Evolutionary conservation across 2,888 invertebrate genomes (phyloP).

Genomic region (Autographa gamma): DNA sequence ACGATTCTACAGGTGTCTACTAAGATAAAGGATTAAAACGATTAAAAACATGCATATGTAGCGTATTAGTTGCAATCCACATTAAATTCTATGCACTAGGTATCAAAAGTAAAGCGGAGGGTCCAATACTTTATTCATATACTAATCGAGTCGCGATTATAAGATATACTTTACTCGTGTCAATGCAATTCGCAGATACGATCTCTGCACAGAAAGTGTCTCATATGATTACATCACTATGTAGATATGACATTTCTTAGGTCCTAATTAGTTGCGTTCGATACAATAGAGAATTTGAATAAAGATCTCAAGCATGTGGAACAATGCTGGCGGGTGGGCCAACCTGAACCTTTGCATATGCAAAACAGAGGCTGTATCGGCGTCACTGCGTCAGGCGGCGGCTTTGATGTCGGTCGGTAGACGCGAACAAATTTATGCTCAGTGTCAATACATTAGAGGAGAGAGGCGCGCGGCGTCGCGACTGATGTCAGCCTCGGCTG

Average conservation of each 20-base stretch:
- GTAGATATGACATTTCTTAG: constrained; percentile 42
- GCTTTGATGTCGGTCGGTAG: constrained; percentile 69
- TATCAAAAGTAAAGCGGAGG: neutral
- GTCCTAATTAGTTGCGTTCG: constrained; percentile 61
- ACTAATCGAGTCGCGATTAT: neutral
- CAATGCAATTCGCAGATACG: constrained; percentile 8
- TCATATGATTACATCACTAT: constrained; percentile 15
- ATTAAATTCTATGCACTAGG: too few relatives aligned
- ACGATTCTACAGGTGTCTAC: constrained; percentile 16
- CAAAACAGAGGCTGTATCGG: constrained; percentile 62
- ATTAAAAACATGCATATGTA: too few relatives aligned
- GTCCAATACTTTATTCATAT: too few relatives aligned
- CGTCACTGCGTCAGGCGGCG: constrained; percentile 51
- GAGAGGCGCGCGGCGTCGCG: constrained; percentile 65
- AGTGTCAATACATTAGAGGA: constrained; percentile 80
- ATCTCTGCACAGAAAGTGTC: too few relatives aligned
- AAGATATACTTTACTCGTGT: neutral
- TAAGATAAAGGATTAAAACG: too few relatives aligned
- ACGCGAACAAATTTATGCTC: constrained; percentile 78
- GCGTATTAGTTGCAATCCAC: too few relatives aligned
- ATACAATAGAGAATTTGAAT: constrained; percentile 68
- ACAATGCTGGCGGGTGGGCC: constrained; percentile 69
- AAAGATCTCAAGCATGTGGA: constrained; percentile 61
- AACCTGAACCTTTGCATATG: constrained; percentile 69
- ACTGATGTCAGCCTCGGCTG: constrained; percentile 75